phyloP scores from a whole-genome alignment of 2,888 invertebrate genomes.

The Odontocolon sp. region DNA sequence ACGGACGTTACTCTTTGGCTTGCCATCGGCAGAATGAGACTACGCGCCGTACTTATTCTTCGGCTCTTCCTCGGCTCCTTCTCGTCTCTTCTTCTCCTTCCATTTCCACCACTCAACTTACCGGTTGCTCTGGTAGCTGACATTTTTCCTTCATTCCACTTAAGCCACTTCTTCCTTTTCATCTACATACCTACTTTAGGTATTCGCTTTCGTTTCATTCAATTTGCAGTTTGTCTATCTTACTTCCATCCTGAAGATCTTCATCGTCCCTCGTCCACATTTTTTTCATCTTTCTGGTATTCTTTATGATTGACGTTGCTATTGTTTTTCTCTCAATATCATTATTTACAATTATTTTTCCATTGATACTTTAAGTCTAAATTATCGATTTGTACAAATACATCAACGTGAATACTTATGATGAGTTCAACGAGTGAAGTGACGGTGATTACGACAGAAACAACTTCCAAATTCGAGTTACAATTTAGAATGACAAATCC shows the following conservation, averaged over 20 bases:
- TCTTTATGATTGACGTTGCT: too few species aligned
- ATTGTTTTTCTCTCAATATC: conserved; percentile 9
- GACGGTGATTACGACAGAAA: neutral
- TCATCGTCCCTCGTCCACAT: too few species aligned
- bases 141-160: conserved; percentile 35
- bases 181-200: neutral
- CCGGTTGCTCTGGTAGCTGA: conserved; percentile 1
- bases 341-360: conserved; percentile 19
- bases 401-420: conserved; percentile 1
- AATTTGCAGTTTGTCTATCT: too few species aligned
- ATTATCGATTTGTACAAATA: conserved; percentile 27
- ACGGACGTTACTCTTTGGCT: conserved; percentile 26
- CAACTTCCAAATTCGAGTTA: too few species aligned
- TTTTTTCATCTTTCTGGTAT: too few species aligned
- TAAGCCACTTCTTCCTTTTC: conserved; percentile 24
- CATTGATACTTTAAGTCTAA: conserved; percentile 19
- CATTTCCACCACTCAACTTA: conserved; percentile 36
- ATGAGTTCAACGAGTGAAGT: neutral
- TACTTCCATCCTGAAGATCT: too few species aligned
- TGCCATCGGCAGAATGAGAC: conserved; percentile 53
- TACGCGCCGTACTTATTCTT: conserved; percentile 49
- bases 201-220: too few species aligned
- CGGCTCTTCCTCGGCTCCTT: conserved; percentile 55
- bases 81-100: conserved; percentile 58
- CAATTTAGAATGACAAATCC: too few species aligned